These are phyloP conservation scores for Druon quercuslanigerum DNA, from an alignment of 1,140 invertebrate species.

Conservation along the genomic window DNA sequence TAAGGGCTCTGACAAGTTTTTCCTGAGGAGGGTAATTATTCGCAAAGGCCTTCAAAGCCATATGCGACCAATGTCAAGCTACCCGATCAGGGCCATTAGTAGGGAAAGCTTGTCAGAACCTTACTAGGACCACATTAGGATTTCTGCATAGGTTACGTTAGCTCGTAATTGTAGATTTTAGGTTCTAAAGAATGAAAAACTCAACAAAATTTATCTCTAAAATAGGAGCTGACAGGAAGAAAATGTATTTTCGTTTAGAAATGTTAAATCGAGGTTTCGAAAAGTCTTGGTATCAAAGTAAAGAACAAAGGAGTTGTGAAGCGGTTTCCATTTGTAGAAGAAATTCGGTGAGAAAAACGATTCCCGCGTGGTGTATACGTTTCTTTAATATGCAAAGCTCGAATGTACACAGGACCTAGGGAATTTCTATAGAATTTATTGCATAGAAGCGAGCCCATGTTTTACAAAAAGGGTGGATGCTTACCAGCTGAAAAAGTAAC, in stretches of 20 bases:
- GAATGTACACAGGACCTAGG: not conserved
- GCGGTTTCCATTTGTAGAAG: not conserved
- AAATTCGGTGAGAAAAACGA: conserved; percentile 4
- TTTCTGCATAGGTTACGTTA: too few relatives aligned
- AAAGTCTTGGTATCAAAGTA: not conserved
- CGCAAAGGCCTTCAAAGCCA: too few relatives aligned
- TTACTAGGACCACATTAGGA: too few relatives aligned
- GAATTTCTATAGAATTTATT: conserved; percentile 6
- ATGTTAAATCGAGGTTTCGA: not conserved
- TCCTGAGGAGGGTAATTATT: too few relatives aligned
- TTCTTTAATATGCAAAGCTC: conserved; percentile 24
- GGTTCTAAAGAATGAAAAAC: too few relatives aligned
- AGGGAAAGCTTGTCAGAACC: too few relatives aligned
- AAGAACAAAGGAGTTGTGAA: conserved; percentile 4
- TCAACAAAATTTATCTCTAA: too few relatives aligned
- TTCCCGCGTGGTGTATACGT: conserved; percentile 3
- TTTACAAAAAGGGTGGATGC: not conserved
- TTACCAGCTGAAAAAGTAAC: not conserved
- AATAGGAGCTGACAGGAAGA: not conserved
- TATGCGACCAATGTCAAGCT: too few relatives aligned
- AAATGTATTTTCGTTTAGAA: not conserved
- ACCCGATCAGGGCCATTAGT: too few relatives aligned
- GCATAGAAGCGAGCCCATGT: not conserved
- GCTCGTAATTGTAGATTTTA: too few relatives aligned
- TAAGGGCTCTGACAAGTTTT: too few relatives aligned